Conservation (phyloP, 2,797 vertebrate genomes). For the Gymnothorax reevesii region DNA sequence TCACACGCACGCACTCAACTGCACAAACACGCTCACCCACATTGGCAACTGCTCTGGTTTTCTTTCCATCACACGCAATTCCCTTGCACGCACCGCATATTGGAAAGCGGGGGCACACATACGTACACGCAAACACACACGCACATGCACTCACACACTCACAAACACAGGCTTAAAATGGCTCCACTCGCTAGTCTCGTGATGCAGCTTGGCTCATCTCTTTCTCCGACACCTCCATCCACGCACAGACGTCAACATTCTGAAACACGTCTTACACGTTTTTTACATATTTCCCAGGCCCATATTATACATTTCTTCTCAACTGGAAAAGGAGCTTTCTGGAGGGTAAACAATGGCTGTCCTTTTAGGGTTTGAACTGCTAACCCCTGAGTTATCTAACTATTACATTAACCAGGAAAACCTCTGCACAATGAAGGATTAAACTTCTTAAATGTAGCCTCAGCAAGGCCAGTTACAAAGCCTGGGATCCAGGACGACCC, state of each 20-base stretch:
- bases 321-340: no score
- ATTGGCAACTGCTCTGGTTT: neutral
- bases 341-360: no score
- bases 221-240: neutral
- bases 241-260: neutral
- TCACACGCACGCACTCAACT: neutral
- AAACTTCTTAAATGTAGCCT: neutral
- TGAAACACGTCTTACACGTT: neutral
- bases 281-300: neutral
- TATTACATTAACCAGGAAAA: no score
- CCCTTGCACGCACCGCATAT: neutral
- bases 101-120: neutral
- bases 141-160: neutral
- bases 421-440: neutral
- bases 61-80: no score
- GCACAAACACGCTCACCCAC: neutral
- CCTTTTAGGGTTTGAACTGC: no score
- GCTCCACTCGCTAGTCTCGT: neutral
- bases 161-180: neutral
- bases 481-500: neutral
- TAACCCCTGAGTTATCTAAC: no score
- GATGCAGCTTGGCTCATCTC: no score
- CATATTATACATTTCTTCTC: neutral
- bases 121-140: neutral
- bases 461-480: constrained; percentile 3